phyloP scores from a whole-genome alignment of 2,888 invertebrate species.

The Himalopsyche tibetana region DNA sequence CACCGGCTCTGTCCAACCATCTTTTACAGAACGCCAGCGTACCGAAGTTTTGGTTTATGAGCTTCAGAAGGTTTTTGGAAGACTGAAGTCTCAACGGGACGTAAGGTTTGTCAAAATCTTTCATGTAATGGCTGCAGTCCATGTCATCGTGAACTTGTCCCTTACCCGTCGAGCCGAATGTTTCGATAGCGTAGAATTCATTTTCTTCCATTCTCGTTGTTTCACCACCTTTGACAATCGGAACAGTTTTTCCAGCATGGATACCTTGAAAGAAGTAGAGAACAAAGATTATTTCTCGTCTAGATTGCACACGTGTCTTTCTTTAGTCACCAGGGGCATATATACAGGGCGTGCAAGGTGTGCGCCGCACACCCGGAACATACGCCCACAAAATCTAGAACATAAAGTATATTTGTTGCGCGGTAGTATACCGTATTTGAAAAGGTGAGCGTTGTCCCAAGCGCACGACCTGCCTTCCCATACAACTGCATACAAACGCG shows the following conservation, averaged over 20 bases:
- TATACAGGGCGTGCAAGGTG: too few species aligned
- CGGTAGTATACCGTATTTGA: too few species aligned
- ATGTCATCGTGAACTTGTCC: conserved; percentile 98
- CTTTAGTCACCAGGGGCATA: too few species aligned
- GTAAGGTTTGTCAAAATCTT: conserved; percentile 95
- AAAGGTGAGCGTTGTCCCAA: too few species aligned
- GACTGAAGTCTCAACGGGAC: conserved; percentile 94
- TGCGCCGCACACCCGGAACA: too few species aligned
- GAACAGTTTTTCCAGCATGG: conserved; percentile 98
- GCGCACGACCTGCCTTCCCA: too few species aligned
- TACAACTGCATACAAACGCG: too few species aligned
- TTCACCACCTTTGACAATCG: conserved; percentile 99
- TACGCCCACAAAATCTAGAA: too few species aligned
- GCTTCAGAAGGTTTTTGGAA: conserved; percentile 92
- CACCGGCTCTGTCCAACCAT: conserved; percentile 98
- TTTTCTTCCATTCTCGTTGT: conserved; percentile 99
- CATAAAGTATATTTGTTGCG: too few species aligned
- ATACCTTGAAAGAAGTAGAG: conserved; percentile 77
- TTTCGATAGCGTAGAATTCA: conserved; percentile 99
- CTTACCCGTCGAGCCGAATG: conserved; percentile 98
- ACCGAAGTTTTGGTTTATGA: conserved; percentile 97
- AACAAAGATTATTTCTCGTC: neutral
- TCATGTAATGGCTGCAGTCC: conserved; percentile 99
- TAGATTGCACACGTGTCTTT: too few species aligned
- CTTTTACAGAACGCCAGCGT: conserved; percentile 99